These are phyloP conservation scores for Apis cerana DNA, from an alignment of 1,140 invertebrate species.

Conservation along the genomic window DNA sequence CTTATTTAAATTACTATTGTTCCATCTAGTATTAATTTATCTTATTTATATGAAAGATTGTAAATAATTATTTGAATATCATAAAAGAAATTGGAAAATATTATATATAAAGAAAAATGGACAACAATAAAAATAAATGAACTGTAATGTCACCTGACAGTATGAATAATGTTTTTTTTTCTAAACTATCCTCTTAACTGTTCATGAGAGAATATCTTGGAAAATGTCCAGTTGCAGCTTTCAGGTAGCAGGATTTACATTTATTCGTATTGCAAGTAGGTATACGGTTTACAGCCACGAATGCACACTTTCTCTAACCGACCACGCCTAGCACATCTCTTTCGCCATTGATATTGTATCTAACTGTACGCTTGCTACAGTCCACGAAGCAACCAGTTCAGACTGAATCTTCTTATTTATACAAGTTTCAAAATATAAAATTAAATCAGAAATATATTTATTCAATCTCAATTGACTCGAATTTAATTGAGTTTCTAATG, in stretches of 20 bases:
- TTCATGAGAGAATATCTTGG: slow-evolving; percentile 16
- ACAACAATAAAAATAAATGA: background rate
- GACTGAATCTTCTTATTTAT: no score
- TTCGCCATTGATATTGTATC: background rate
- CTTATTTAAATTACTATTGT: no score
- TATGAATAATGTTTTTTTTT: slow-evolving; percentile 9
- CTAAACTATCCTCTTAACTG: slow-evolving; percentile 34
- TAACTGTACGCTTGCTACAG: background rate
- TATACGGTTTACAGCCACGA: background rate
- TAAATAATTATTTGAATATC: no score
- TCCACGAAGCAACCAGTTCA: background rate
- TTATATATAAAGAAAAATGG: no score
- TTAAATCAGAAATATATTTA: background rate
- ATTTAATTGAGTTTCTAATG: no score
- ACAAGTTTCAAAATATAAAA: no score
- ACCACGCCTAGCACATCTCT: slow-evolving; percentile 36
- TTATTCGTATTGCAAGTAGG: slow-evolving; percentile 31
- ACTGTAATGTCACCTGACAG: slow-evolving; percentile 13
- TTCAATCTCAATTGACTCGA: no score
- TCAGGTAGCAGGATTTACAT: slow-evolving; percentile 45
- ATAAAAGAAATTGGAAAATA: no score
- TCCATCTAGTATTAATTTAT: no score
- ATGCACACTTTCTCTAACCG: background rate
- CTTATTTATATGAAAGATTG: no score
- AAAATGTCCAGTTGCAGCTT: slow-evolving; percentile 16